Base-by-base conservation (phyloP, 2,888 invertebrate species). In the Lasioglossum pauxillum region DNA sequence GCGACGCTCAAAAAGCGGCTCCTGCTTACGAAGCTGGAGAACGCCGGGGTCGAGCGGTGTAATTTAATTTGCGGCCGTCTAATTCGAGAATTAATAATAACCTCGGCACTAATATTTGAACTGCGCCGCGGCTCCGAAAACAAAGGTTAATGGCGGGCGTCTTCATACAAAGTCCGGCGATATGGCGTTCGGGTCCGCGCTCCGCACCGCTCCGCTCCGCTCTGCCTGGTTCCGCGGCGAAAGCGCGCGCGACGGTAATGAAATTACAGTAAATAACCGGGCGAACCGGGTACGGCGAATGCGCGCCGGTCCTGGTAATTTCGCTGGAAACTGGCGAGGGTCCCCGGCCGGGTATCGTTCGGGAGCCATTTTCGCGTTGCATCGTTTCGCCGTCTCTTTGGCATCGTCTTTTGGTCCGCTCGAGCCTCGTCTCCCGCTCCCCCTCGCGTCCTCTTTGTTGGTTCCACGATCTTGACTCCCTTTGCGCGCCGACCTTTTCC, bases 321-420 rank as follows among this genome's bases (percentile, higher is more conserved):
- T 91, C 83, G 89, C 89, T 85, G 82, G 86, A 83, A 91, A 91
- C 91, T 90, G 91, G 90, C 90, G 89, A 88, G 88, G 82, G 87
- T 90, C 86, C 87, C 90, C 87, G 89, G 89, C 88, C 88, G 79
- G 72, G 85, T 86, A 87, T 89, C 89, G 88, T 90, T 91, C 90
- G 90, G 91, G 82, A 90, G 91, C 91, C 91, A 91, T 91, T 91
- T 91, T 91, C 91, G 91, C 91, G 89, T 90, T 80, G 87, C 87
- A 88, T 91, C 91, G 88, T 90, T 91, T 91, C 90, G 90, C 90
- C 91, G 91, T 90, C 91, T 90, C 90, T 91, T 90, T 90, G 91
- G 90, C 90, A 91, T 91, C 90, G 87, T 88, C 91, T 91, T 89
- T 91, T 84, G 89, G 85, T 89, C 84, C 82, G 82, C 73, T 57